These are phyloP conservation scores for Vulpes lagopus DNA, from an alignment of 2,113 vertebrate species.

Conservation along the genomic window DNA sequence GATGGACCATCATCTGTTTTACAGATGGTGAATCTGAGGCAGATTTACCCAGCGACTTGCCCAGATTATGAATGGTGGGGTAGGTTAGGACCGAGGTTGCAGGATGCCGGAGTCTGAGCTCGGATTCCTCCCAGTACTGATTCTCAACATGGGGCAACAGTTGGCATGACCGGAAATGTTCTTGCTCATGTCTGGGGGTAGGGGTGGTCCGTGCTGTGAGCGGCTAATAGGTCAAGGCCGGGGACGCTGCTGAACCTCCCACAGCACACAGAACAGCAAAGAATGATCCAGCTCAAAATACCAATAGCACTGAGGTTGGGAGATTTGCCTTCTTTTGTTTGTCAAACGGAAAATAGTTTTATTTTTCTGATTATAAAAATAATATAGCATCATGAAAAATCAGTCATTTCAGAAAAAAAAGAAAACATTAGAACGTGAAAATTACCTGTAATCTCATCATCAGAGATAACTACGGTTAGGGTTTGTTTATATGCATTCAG, in stretches of 20 bases:
- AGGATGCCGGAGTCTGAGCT: neutral
- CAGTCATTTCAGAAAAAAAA: neutral
- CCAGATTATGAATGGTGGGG: neutral
- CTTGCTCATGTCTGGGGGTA: neutral
- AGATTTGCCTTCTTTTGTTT: neutral
- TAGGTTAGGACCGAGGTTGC: neutral
- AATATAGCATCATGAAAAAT: neutral
- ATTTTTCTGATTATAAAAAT: neutral
- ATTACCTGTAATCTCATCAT: neutral
- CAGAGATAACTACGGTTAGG: neutral
- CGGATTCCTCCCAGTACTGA: neutral
- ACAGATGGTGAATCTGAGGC: neutral
- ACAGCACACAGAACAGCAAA: neutral
- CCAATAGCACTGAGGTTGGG: neutral
- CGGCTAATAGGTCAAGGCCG: neutral
- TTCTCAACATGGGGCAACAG: accelerated
- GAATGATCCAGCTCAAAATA: neutral
- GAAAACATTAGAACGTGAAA: neutral
- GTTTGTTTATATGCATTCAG: neutral
- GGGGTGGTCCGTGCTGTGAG: accelerated
- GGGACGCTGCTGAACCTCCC: accelerated
- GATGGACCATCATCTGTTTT: neutral
- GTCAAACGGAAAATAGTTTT: neutral
- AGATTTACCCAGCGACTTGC: neutral
- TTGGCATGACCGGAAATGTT: neutral